Conservation (phyloP, 1,140 invertebrate genomes). For the Triops cancriformis region DNA sequence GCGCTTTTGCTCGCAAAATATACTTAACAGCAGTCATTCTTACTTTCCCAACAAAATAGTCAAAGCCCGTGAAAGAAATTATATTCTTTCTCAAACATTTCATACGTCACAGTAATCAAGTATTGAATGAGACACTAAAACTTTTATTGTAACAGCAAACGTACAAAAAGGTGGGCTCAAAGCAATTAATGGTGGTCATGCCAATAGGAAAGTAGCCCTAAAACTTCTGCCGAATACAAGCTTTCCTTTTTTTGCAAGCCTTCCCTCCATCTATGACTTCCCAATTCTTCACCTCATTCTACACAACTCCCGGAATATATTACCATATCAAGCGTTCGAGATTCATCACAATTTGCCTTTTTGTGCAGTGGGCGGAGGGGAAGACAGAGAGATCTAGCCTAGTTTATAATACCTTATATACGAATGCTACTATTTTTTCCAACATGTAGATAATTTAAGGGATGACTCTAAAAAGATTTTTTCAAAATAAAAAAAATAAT, state of each 20-base stretch:
- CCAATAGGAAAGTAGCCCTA: slow-evolving; percentile 9
- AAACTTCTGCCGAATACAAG: neutral
- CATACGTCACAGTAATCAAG: neutral
- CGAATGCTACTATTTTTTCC: neutral
- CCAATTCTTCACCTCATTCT: neutral
- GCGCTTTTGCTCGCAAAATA: neutral
- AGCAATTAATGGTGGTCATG: neutral
- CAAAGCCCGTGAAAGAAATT: neutral
- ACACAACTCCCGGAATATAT: too few relatives aligned
- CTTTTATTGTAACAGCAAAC: neutral
- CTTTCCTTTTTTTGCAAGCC: neutral
- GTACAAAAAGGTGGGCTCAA: neutral
- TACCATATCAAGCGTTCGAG: neutral
- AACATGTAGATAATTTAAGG: neutral
- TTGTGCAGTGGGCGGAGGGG: neutral
- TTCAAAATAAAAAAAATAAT: neutral
- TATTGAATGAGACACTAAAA: neutral
- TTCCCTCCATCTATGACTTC: neutral
- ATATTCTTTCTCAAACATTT: neutral
- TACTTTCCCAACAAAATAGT: neutral
- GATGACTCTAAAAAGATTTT: neutral
- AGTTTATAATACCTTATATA: neutral
- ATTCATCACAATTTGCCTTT: slow-evolving; percentile 11
- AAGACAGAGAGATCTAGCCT: neutral
- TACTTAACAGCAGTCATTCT: slow-evolving; percentile 14